Conservation (phyloP, 2,888 invertebrate species). For the Mayetiola destructor region DNA sequence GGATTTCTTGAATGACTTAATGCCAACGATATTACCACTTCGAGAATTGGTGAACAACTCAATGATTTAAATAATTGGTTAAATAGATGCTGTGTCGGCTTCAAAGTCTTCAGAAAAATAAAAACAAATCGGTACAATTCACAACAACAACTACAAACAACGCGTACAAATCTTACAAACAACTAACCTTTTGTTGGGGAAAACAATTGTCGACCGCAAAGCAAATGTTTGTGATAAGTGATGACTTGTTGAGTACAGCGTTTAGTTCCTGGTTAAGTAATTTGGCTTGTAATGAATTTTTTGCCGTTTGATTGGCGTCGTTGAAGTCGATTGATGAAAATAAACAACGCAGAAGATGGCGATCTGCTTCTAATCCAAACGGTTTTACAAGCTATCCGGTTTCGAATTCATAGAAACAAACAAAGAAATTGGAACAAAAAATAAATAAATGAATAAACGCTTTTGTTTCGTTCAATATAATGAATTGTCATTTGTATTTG, state of each 20-base stretch:
- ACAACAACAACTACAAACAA: not conserved
- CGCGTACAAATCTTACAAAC: not conserved
- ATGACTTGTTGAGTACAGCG: constrained; percentile 67
- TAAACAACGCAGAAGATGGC: constrained; percentile 89
- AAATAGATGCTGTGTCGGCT: constrained; percentile 66
- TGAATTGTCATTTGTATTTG: too few relatives aligned
- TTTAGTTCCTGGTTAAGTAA: constrained; percentile 60
- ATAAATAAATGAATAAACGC: not conserved
- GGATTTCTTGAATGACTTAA: constrained; percentile 64
- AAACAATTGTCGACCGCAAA: constrained; percentile 74
- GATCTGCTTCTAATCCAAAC: constrained; percentile 93
- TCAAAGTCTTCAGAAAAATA: constrained; percentile 45
- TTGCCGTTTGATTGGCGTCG: constrained; percentile 43
- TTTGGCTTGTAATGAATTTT: constrained; percentile 53
- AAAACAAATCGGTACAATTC: not conserved
- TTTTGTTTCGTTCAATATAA: too few relatives aligned
- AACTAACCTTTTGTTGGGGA: constrained; percentile 52
- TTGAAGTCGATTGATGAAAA: constrained; percentile 79
- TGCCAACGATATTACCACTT: constrained; percentile 79
- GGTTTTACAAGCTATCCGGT: constrained; percentile 62
- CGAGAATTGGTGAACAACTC: constrained; percentile 75
- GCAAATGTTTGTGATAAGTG: constrained; percentile 76
- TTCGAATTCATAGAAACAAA: not conserved
- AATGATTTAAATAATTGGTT: constrained; percentile 72
- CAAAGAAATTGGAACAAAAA: not conserved